These are phyloP conservation scores for Montipora sp. DNA, from an alignment of 64 coral and sea anemone species.

Conservation along the genomic window DNA sequence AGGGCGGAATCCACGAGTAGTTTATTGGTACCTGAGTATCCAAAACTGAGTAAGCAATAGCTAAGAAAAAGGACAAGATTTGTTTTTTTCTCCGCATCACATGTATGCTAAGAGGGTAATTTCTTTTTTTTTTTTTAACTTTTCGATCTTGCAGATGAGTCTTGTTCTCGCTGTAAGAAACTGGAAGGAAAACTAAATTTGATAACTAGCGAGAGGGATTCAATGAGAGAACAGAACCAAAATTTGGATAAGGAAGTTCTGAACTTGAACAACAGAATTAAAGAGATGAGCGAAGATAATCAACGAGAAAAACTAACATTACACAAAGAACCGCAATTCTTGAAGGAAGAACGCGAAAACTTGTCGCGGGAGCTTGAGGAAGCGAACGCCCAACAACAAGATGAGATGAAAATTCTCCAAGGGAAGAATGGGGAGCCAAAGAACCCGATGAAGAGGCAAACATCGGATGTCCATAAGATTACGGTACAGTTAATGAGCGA, in stretches of 20 bases:
- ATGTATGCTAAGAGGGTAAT: too few relatives aligned
- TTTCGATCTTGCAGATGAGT: not conserved
- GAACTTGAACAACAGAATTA: not conserved
- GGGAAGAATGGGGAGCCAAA: slow-evolving; percentile 15
- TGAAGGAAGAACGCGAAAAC: slow-evolving; percentile 36
- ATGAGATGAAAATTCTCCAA: slow-evolving; percentile 29
- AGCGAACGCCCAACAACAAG: slow-evolving; percentile 12
- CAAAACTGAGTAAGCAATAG: too few relatives aligned
- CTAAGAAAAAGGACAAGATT: too few relatives aligned
- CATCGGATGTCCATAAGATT: too few relatives aligned
- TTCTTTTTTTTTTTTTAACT: too few relatives aligned
- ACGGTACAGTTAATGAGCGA: too few relatives aligned
- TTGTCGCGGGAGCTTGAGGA: slow-evolving; percentile 4
- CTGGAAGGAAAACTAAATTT: slow-evolving; percentile 14
- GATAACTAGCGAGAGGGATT: not conserved
- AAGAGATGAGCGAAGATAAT: slow-evolving; percentile 21
- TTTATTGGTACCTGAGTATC: too few relatives aligned
- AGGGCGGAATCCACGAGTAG: too few relatives aligned
- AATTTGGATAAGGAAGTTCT: slow-evolving; percentile 4
- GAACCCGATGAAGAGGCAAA: slow-evolving; percentile 12
- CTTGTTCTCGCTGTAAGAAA: not conserved
- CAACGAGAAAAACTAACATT: slow-evolving; percentile 27
- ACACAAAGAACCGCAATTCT: not conserved
- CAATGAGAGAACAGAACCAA: not conserved
- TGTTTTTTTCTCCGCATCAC: too few relatives aligned